phyloP scores from a whole-genome alignment of 2,113 vertebrate genomes.

The Daphoenositta chrysoptera region DNA sequence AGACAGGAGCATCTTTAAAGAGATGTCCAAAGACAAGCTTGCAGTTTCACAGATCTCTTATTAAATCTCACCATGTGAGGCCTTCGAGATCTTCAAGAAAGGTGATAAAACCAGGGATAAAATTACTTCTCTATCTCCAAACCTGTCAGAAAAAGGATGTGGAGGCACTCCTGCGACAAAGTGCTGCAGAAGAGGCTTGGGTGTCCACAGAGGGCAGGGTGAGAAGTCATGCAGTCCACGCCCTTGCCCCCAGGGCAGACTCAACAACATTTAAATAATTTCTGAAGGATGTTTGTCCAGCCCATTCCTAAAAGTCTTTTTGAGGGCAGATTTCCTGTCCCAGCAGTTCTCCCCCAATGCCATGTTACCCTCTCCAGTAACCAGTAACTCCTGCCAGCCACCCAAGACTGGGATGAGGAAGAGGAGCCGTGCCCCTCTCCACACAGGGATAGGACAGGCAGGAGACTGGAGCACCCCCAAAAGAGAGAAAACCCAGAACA shows the following conservation, averaged over 20 bases:
- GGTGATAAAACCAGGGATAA: background rate
- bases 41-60: slow-evolving; percentile 26
- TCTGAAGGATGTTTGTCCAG: background rate
- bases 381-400: background rate
- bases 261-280: background rate
- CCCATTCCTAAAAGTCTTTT: background rate
- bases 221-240: background rate
- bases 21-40: background rate
- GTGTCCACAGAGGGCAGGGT: background rate
- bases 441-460: background rate
- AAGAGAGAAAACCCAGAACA: background rate
- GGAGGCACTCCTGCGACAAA: background rate
- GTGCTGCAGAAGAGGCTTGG: background rate
- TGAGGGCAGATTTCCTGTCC: background rate
- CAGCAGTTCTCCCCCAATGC: background rate
- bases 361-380: background rate
- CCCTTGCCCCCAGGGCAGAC: background rate
- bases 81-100: slow-evolving; percentile 21
- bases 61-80: slow-evolving; percentile 23
- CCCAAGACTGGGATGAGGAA: background rate
- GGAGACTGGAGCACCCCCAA: background rate
- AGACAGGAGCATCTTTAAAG: background rate
- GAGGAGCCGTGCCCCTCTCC: fast-evolving
- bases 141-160: background rate
- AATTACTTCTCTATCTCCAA: background rate